These are phyloP conservation scores for Hexactinellida sp. DNA, from an alignment of 37 sponge, comb jelly and placozoan genomes.

Conservation along the genomic window DNA sequence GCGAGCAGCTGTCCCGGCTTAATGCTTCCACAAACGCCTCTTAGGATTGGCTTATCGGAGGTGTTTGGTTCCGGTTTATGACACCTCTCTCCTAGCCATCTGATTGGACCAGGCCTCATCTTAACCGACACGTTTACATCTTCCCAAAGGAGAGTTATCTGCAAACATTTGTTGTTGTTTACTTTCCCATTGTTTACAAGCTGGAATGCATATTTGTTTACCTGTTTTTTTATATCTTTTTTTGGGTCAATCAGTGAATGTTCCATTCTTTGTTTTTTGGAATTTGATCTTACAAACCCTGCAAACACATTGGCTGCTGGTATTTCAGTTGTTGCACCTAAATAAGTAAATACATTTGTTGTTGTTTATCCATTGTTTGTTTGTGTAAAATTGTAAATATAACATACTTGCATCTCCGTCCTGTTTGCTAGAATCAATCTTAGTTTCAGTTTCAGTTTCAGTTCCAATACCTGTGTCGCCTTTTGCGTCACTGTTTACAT, in stretches of 20 bases:
- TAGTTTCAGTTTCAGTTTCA: no score
- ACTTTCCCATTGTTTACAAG: neutral
- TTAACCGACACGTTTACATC: neutral
- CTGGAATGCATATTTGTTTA: neutral
- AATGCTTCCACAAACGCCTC: neutral
- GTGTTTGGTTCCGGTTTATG: neutral
- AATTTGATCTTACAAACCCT: neutral
- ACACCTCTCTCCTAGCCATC: neutral
- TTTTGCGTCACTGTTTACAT: no score
- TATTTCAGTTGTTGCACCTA: no score
- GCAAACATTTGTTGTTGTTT: neutral
- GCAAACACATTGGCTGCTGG: no score
- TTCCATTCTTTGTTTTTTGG: neutral
- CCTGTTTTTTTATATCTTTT: neutral
- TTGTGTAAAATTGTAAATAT: no score
- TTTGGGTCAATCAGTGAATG: neutral
- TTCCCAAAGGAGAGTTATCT: neutral
- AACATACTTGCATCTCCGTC: no score
- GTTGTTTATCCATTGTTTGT: no score
- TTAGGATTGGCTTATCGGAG: neutral
- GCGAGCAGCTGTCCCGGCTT: neutral
- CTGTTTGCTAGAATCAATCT: no score
- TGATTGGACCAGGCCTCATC: neutral
- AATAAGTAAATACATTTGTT: no score
- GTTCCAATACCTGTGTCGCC: no score